A percentile compares a stretch with the other conserved stretches of the same genome.
These are phyloP conservation scores for Dufourea novaeangliae DNA, from an alignment of 1,140 invertebrate species.

Conservation along the genomic window DNA sequence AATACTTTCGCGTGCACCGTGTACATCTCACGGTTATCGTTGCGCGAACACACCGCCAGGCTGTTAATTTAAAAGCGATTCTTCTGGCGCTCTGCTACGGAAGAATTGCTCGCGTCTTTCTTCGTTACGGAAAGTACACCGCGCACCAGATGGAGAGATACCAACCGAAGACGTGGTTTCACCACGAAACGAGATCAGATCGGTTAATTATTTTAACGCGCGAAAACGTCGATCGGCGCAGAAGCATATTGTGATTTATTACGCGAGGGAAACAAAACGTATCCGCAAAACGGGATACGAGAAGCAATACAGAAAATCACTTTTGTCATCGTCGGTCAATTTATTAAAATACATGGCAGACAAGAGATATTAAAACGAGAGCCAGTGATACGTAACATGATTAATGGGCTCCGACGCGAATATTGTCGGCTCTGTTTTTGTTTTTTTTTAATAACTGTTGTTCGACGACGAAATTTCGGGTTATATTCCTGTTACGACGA, in stretches of 20 bases:
- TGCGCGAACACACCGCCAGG: background rate
- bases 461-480: background rate
- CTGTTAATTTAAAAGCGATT: slow-evolving; percentile 1
- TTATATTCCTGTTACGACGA: background rate
- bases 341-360: background rate
- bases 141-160: no score
- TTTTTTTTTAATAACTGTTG: no score
- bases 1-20: no score
- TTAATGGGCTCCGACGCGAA: background rate
- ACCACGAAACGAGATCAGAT: background rate
- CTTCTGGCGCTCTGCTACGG: background rate
- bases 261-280: background rate
- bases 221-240: background rate
- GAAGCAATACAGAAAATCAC: background rate
- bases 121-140: background rate
- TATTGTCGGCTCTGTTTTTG: no score
- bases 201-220: background rate
- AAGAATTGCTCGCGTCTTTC: background rate
- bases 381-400: background rate
- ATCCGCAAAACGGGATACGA: background rate
- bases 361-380: background rate
- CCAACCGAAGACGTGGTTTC: no score
- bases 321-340: slow-evolving; percentile 6
- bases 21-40: no score
- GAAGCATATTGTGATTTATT: background rate